Conservation (phyloP, 2,797 vertebrate species). For the Trachurus trachurus region DNA sequence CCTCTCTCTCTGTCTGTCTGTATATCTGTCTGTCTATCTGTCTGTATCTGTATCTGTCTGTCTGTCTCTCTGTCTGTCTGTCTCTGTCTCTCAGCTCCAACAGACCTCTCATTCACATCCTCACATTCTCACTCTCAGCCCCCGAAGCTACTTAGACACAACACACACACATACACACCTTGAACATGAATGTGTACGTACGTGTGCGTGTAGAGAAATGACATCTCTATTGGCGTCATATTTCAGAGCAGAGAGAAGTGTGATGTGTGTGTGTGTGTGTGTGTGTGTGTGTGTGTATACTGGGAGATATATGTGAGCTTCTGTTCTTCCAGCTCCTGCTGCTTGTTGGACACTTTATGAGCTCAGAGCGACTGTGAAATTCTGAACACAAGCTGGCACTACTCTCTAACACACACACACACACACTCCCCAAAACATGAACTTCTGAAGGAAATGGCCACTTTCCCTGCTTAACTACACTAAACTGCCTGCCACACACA, state of each 20-base stretch:
- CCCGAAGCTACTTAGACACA: neutral
- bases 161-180: neutral
- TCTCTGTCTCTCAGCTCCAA: neutral
- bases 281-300: neutral
- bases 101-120: slow-evolving; percentile 1
- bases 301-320: slow-evolving; percentile 24
- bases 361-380: slow-evolving; percentile 46
- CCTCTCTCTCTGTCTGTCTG: no score
- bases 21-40: no score
- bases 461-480: neutral
- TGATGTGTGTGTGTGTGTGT: neutral
- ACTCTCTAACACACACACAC: slow-evolving; percentile 11
- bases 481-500: slow-evolving; percentile 3
- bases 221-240: neutral
- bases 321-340: slow-evolving; percentile 32
- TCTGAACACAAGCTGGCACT: slow-evolving; percentile 36
- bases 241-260: neutral
- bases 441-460: slow-evolving; percentile 11
- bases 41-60: no score
- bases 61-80: no score
- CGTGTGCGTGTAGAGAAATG: neutral
- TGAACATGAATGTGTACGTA: no score
- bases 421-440: slow-evolving; percentile 20
- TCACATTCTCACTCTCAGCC: slow-evolving; percentile 1
- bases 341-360: slow-evolving; percentile 54